These are phyloP conservation scores for Phlogophora meticulosa DNA, from an alignment of 2,888 invertebrate species.

Conservation along the genomic window DNA sequence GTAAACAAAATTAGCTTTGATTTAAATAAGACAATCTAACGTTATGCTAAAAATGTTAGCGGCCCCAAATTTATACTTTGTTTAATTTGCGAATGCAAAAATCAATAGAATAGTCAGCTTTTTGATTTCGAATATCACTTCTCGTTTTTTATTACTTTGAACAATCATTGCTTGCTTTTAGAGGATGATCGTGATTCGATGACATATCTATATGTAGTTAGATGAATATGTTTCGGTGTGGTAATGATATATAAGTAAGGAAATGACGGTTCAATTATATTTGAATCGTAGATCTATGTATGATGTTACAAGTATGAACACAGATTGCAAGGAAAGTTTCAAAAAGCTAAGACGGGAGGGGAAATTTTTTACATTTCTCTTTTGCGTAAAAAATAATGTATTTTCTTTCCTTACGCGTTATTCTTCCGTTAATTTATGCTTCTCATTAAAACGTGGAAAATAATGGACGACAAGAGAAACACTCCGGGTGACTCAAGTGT, in stretches of 20 bases:
- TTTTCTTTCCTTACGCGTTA: constrained; percentile 41
- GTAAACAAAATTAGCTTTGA: constrained; percentile 21
- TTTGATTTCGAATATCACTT: constrained; percentile 52
- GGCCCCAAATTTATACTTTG: constrained; percentile 20
- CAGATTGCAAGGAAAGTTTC: constrained; percentile 41
- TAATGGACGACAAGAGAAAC: constrained; percentile 44
- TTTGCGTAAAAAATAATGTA: constrained; percentile 46
- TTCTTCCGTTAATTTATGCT: constrained; percentile 61
- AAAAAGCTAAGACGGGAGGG: constrained; percentile 30
- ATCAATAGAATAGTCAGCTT: constrained; percentile 47
- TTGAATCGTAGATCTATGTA: constrained; percentile 61
- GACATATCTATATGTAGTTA: constrained; percentile 90
- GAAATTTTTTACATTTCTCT: constrained; percentile 42
- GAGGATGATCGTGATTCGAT: constrained; percentile 87
- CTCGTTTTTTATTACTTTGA: constrained; percentile 37
- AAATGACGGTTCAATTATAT: constrained; percentile 70
- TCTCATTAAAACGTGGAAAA: constrained; percentile 61
- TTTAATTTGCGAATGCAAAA: constrained; percentile 35
- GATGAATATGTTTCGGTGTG: constrained; percentile 86
- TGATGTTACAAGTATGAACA: constrained; percentile 45
- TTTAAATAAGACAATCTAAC: constrained; percentile 1
- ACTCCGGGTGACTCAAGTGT: constrained; percentile 51
- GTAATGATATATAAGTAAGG: constrained; percentile 73
- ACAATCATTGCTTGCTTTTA: constrained; percentile 85
- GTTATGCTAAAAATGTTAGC: constrained; percentile 48